phyloP scores from a whole-genome alignment of 2,113 vertebrate species.

The Hydrochoerus hydrochaeris region DNA sequence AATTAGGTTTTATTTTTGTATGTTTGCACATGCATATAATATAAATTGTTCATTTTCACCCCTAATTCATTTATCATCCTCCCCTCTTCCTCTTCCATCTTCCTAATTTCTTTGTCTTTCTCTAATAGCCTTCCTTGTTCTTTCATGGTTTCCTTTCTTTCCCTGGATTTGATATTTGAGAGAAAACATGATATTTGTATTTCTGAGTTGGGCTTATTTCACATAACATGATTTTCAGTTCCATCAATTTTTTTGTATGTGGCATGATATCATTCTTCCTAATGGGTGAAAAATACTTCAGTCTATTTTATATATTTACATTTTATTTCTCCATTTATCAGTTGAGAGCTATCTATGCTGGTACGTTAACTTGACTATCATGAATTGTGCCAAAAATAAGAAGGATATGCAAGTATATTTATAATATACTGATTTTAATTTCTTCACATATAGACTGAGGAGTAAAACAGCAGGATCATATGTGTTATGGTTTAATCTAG shows the following conservation, averaged over 20 bases:
- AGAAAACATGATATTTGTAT: neutral
- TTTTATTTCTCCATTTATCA: neutral
- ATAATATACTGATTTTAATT: neutral
- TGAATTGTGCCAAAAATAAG: neutral
- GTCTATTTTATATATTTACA: neutral
- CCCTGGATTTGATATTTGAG: neutral
- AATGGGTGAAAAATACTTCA: neutral
- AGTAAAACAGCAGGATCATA: neutral
- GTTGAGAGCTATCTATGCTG: neutral
- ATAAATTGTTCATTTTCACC: neutral
- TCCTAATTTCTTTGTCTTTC: neutral
- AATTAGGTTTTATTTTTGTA: neutral
- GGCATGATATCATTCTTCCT: neutral
- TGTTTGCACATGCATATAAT: neutral
- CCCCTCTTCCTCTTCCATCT: neutral
- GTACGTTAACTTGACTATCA: neutral
- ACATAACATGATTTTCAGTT: neutral
- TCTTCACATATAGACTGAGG: neutral
- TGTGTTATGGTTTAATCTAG: neutral
- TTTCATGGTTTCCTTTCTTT: neutral
- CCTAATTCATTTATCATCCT: neutral
- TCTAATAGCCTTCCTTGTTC: neutral
- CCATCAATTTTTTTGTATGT: neutral
- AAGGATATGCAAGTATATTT: neutral
- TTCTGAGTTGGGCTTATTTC: neutral